phyloP scores from a whole-genome alignment of 2,113 vertebrate genomes.

The cattle (Bos taurus) region ARS-UCD2.0 NC_037336.1:98581001-98581500 shows the following conservation, averaged over 20 bases:
- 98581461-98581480: fast-evolving
- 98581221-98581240: neutral
- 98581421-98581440: neutral
- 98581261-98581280: neutral
- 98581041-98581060: fast-evolving
- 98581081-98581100: neutral
- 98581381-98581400: neutral
- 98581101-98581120: fast-evolving
- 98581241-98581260: neutral
- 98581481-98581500: neutral
- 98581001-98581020: neutral
- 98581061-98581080: fast-evolving
- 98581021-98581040: too few relatives aligned
- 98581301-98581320: neutral
- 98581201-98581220: neutral
- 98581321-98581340: neutral
- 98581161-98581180: neutral
- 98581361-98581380: neutral
- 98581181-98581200: neutral
- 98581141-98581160: neutral
- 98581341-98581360: neutral
- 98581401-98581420: neutral
- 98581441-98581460: neutral
- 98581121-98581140: fast-evolving
- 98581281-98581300: neutral